phyloP scores from a whole-genome alignment of 2,113 vertebrate species.

The Pedetes capensis region DNA sequence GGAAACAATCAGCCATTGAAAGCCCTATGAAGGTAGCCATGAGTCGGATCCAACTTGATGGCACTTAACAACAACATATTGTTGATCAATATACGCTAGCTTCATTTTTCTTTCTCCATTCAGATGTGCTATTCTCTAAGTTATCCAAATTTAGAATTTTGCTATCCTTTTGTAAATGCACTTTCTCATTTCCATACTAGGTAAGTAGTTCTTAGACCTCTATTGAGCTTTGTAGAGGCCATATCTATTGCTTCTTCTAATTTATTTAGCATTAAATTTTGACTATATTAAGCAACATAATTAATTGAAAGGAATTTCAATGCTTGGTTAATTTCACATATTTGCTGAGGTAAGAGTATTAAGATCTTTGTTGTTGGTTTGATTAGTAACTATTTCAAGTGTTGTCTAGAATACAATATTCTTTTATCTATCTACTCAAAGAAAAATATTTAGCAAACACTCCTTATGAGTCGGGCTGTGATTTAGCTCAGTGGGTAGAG shows the following conservation, averaged over 20 bases:
- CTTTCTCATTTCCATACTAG: background rate
- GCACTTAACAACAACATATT: too few species aligned
- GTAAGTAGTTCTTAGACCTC: background rate
- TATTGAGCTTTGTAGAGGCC: background rate
- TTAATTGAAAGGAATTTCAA: background rate
- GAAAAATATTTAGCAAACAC: too few species aligned
- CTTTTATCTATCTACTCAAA: background rate
- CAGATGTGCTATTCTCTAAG: background rate
- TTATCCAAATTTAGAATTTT: background rate
- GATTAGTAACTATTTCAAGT: background rate
- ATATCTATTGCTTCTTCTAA: background rate
- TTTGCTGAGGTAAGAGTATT: background rate
- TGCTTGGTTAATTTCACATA: background rate
- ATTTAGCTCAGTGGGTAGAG: too few species aligned
- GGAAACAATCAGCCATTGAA: too few species aligned
- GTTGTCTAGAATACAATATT: background rate
- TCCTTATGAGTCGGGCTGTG: too few species aligned
- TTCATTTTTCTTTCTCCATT: background rate
- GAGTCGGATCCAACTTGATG: too few species aligned
- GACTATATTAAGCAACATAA: background rate
- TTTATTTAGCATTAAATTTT: background rate
- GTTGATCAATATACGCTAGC: background rate
- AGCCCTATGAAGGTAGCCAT: too few species aligned
- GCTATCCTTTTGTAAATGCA: background rate
- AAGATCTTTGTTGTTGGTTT: too few species aligned